These are phyloP conservation scores for Lithophane leautieri DNA, from an alignment of 2,888 invertebrate genomes.

Conservation along the genomic window DNA sequence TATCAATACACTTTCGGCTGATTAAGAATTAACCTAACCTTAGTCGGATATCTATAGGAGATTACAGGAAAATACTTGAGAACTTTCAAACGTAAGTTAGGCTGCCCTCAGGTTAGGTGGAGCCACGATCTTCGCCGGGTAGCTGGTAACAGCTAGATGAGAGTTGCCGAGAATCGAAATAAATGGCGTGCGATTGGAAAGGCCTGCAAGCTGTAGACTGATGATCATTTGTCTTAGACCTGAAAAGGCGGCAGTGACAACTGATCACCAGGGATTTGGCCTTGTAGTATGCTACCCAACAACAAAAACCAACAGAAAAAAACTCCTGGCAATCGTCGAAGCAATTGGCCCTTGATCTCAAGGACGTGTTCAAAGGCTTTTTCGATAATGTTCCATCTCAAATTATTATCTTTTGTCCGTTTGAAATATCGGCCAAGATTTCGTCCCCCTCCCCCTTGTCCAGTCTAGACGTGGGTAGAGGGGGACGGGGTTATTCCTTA, in stretches of 20 bases:
- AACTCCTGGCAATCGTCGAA: constrained; percentile 21
- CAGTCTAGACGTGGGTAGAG: constrained; percentile 25
- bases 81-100: not conserved
- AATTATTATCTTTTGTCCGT: constrained; percentile 50
- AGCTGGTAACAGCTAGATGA: too few relatives aligned
- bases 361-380: constrained; percentile 40
- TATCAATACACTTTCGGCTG: not conserved
- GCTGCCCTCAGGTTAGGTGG: not conserved
- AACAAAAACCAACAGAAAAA: not conserved
- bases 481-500: constrained; percentile 22
- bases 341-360: constrained; percentile 47
- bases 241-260: too few relatives aligned
- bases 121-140: not conserved
- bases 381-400: constrained; percentile 48
- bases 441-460: not conserved
- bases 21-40: not conserved
- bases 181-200: not conserved
- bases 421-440: constrained; percentile 58
- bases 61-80: not conserved
- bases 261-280: not conserved
- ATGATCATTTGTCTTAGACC: too few relatives aligned
- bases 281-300: not conserved
- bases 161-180: not conserved
- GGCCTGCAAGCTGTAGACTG: not conserved
- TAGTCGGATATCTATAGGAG: not conserved